These are phyloP conservation scores for Pachypsylla venusta DNA, from an alignment of 1,140 invertebrate genomes.

Conservation along the genomic window DNA sequence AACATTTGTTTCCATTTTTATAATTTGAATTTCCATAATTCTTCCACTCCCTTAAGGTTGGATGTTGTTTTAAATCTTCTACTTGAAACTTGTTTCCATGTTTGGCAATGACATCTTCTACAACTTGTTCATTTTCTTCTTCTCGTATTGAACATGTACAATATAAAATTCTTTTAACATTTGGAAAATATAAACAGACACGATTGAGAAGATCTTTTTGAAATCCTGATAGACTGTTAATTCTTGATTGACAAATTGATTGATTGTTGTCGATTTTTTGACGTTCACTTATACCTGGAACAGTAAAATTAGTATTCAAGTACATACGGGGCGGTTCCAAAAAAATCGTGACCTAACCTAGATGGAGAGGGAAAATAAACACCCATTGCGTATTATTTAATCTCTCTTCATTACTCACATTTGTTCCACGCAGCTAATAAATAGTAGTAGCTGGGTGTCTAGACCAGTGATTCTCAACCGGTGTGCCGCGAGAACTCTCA, in stretches of 20 bases:
- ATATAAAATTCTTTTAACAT: constrained; percentile 73
- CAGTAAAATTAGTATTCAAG: no score
- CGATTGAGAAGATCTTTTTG: constrained; percentile 74
- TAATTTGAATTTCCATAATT: constrained; percentile 49
- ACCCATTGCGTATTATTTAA: no score
- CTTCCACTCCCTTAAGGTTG: constrained; percentile 43
- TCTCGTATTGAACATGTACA: constrained; percentile 84
- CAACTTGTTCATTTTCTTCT: constrained; percentile 86
- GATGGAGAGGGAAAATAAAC: no score
- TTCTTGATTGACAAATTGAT: constrained; percentile 21
- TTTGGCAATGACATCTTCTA: constrained; percentile 39
- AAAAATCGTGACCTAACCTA: no score
- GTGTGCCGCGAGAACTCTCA: no score
- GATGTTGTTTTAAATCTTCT: constrained; percentile 38
- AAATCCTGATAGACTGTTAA: constrained; percentile 47
- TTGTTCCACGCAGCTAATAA: no score
- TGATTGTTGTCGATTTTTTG: constrained; percentile 32
- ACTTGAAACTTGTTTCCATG: constrained; percentile 43
- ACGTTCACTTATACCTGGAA: constrained; percentile 44
- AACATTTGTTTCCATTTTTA: constrained; percentile 47
- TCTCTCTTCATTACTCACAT: no score
- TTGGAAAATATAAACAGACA: constrained; percentile 67
- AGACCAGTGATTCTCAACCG: no score
- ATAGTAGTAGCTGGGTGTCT: no score
- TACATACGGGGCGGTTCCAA: no score